Conservation (phyloP, 2,113 vertebrate genomes). For the Felis chaus region DNA sequence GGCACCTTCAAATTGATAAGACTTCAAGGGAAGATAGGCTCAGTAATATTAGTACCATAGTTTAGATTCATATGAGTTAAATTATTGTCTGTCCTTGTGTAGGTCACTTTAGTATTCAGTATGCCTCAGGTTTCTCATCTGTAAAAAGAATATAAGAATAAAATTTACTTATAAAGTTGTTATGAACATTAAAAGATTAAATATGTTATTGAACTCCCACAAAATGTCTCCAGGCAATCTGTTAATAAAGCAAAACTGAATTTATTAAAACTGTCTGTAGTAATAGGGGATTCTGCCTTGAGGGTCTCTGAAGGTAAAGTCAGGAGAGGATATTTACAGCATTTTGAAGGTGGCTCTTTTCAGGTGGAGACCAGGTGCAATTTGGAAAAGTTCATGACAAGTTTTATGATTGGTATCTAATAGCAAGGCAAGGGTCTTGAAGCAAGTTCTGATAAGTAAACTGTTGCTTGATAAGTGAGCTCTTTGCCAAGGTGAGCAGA, state of each 20-base stretch:
- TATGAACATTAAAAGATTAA: not conserved
- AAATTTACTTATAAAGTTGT: not conserved
- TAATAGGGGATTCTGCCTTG: not conserved
- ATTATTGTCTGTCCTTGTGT: not conserved
- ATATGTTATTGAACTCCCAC: not conserved
- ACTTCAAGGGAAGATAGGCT: not conserved
- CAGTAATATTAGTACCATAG: not conserved
- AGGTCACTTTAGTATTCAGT: not conserved
- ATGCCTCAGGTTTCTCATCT: conserved; percentile 22
- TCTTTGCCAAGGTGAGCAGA: conserved; percentile 41
- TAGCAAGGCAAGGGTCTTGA: not conserved
- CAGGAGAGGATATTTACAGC: not conserved
- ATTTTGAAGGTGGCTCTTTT: not conserved
- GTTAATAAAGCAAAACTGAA: not conserved
- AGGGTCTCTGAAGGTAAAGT: not conserved
- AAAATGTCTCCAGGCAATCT: not conserved
- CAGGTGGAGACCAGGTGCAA: not conserved
- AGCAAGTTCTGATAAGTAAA: conserved; percentile 19
- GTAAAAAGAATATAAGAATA: not conserved
- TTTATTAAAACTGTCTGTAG: not conserved
- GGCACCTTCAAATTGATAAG: not conserved
- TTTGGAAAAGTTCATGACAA: not conserved
- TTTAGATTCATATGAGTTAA: conserved; percentile 15
- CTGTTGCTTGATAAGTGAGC: conserved; percentile 15
- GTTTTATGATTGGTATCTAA: not conserved